Base-by-base conservation (phyloP, 1,140 invertebrate genomes). In the Lamellibrachia luymesi region DNA sequence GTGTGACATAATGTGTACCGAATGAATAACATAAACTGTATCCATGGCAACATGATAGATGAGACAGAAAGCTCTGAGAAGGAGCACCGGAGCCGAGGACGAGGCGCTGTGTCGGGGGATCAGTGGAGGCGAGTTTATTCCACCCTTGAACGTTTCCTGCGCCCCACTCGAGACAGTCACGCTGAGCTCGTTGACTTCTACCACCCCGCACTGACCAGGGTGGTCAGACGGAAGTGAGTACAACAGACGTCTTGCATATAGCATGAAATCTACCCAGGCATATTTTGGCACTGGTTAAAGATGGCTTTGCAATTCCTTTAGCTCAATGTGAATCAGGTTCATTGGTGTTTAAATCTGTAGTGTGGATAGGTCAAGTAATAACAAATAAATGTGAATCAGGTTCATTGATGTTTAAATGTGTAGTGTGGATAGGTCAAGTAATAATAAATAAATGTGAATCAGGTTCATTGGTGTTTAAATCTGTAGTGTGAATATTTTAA, bases 171-270 rank as follows among this genome's bases (percentile, higher is more conserved):
- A 6, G 95, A 96, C 91, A 95, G 95, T 93, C 94, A 93, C 51
- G 95, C 95, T 52, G 96, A 95, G 5, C 93, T 95, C 52, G 94
- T 96, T 2, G 95, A 96, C 93, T 96, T 96, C 93, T 96, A 96
- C 92, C 96, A 96, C 91, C 94, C 95, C 51, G 95, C 96, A 90
- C 94, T 96, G 5, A 96, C 95, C 93, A 95, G 96, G 93, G 96
- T 95, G 93, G 95, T 96, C 10, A 94, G 95, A 92, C 95, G 95
- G 93, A 95, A 95, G 96, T 96, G 91, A 93, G 92, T 91, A 6
- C 7, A 22, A 80, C 17, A 80, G 17, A 56, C 52, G 13, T 56
- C 38, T 38, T 38, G 38, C 38, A 38, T 38, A 38, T 38, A 38
- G 38, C 38, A 38, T 38, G 38, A 38, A 38, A 38, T 38, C 38